A percentile compares a stretch with the other conserved stretches of the same genome.
phyloP scores from a whole-genome alignment of 2,888 invertebrate genomes.

The Megastigmus dorsalis region DNA sequence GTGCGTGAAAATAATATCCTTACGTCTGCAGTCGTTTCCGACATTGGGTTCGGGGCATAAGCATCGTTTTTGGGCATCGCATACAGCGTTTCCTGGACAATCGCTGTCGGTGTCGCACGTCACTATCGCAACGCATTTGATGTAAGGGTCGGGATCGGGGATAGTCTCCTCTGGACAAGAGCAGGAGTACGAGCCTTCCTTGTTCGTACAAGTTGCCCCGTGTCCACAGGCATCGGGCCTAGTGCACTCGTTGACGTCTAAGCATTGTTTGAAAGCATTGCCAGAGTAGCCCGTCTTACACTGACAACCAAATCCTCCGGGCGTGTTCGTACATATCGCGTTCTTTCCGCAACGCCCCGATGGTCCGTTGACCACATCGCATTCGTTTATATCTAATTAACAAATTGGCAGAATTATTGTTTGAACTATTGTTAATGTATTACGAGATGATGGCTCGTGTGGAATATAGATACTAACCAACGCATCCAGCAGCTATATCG shows the following conservation, averaged over 20 bases:
- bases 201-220: slow-evolving; percentile 88
- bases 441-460: no score
- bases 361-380: slow-evolving; percentile 84
- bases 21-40: slow-evolving; percentile 93
- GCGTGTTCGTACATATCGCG: slow-evolving; percentile 86
- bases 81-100: slow-evolving; percentile 93
- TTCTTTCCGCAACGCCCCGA: slow-evolving; percentile 90
- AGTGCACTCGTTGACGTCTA: slow-evolving; percentile 89
- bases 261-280: slow-evolving; percentile 87
- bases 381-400: slow-evolving; percentile 89
- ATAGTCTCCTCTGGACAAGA: slow-evolving; percentile 88
- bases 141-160: slow-evolving; percentile 88
- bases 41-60: slow-evolving; percentile 93
- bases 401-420: slow-evolving; percentile 5
- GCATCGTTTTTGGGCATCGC: slow-evolving; percentile 86
- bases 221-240: slow-evolving; percentile 84
- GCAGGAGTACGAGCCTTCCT: slow-evolving; percentile 85
- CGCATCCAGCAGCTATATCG: slow-evolving; percentile 91
- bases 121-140: slow-evolving; percentile 88
- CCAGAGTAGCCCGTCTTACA: slow-evolving; percentile 91
- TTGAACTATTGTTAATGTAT: background rate
- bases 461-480: slow-evolving; percentile 76
- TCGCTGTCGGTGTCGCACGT: slow-evolving; percentile 85
- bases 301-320: slow-evolving; percentile 87
- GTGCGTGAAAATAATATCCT: no score